Evolutionary conservation across 2,113 vertebrate genomes (phyloP).

Genomic region (Ageneiosus marmoratus): DNA sequence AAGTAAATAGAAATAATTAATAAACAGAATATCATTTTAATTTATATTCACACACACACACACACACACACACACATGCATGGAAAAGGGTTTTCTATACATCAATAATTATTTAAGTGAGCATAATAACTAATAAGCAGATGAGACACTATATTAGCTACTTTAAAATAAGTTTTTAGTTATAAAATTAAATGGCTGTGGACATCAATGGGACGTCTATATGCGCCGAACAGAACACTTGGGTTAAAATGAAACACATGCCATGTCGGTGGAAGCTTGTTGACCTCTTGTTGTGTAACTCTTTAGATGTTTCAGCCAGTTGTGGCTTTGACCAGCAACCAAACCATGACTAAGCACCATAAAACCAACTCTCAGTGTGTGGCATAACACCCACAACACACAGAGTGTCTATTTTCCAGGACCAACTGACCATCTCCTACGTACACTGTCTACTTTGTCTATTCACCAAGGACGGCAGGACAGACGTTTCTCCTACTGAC

Average conservation of each 20-base stretch:
- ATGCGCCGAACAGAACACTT: background rate
- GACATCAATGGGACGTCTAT: background rate
- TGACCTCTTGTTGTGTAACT: slow-evolving; percentile 3
- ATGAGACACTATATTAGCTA: background rate
- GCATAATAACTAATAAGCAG: background rate
- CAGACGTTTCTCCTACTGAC: background rate
- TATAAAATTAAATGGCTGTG: background rate
- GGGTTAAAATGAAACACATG: slow-evolving; percentile 38
- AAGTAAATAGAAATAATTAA: background rate
- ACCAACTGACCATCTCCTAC: slow-evolving; percentile 1
- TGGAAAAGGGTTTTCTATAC: background rate
- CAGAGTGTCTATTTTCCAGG: slow-evolving; percentile 6
- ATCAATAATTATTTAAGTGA: background rate
- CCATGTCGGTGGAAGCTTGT: slow-evolving; percentile 39
- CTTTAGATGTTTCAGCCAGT: slow-evolving; percentile 12
- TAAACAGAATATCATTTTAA: background rate
- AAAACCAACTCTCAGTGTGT: slow-evolving; percentile 46
- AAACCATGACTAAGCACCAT: slow-evolving; percentile 64
- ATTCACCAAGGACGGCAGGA: slow-evolving; percentile 1
- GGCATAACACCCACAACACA: background rate
- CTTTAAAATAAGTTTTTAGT: background rate
- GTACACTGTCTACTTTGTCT: slow-evolving; percentile 15
- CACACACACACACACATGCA: too few relatives aligned
- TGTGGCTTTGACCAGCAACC: slow-evolving; percentile 34
- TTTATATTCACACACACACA: background rate